phyloP scores from a whole-genome alignment of 2,113 vertebrate species.

The Phrynosoma blainvillii region DNA sequence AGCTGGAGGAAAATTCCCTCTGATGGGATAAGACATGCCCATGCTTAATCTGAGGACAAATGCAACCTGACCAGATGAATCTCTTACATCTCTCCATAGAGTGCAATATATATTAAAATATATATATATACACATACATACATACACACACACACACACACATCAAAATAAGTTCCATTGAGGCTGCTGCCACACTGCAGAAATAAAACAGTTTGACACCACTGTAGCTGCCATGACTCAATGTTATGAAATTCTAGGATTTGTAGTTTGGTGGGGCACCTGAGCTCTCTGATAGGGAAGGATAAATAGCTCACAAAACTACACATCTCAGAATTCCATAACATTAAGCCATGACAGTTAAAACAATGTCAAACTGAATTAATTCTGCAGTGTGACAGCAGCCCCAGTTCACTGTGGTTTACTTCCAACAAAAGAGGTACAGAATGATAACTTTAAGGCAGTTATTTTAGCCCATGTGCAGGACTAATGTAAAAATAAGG shows the following conservation, averaged over 20 bases:
- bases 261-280: too few species aligned
- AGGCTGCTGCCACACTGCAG: too few species aligned
- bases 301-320: too few species aligned
- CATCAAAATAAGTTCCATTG: not conserved
- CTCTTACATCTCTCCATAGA: not conserved
- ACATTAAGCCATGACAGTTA: too few species aligned
- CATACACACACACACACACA: not conserved
- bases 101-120: not conserved
- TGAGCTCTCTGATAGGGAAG: too few species aligned
- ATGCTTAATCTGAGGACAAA: conserved; percentile 20
- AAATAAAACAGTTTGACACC: too few species aligned
- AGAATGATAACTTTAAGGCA: not conserved
- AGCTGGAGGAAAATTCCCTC: not conserved
- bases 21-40: not conserved
- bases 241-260: too few species aligned
- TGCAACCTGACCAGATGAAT: not conserved
- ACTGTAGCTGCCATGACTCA: too few species aligned
- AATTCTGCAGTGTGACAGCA: too few species aligned
- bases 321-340: too few species aligned
- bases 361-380: too few species aligned
- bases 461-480: not conserved
- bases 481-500: not conserved
- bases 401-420: not conserved
- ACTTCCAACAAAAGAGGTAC: not conserved
- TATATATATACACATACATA: too few species aligned